phyloP scores from a whole-genome alignment of 2,888 invertebrate species.

The Xestia xanthographa region DNA sequence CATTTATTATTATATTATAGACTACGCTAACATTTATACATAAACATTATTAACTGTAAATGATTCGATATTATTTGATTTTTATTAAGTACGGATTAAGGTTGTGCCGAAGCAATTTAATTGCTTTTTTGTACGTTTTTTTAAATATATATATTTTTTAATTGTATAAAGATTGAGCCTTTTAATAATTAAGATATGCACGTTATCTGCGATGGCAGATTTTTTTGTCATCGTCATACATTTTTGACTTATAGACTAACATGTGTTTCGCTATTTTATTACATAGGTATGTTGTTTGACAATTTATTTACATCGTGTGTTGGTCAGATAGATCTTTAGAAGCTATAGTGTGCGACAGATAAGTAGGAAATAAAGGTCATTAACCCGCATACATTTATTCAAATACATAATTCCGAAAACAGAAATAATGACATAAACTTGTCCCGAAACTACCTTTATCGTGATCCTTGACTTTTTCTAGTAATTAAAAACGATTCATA shows the following conservation, averaged over 20 bases:
- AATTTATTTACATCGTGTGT: constrained; percentile 31
- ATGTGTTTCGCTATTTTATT: constrained; percentile 29
- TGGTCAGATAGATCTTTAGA: constrained; percentile 26
- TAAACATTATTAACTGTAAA: constrained; percentile 71
- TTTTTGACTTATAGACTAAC: constrained; percentile 49
- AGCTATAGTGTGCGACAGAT: too few species aligned
- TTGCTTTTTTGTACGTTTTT: constrained; percentile 79
- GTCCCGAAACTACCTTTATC: too few species aligned
- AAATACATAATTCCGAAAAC: too few species aligned
- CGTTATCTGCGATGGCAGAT: constrained; percentile 48
- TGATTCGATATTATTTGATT: constrained; percentile 62
- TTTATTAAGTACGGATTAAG: constrained; percentile 74
- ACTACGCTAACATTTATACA: constrained; percentile 74
- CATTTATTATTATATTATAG: constrained; percentile 68
- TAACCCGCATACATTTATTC: too few species aligned
- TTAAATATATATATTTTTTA: constrained; percentile 43
- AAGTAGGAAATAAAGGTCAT: too few species aligned
- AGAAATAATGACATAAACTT: too few species aligned
- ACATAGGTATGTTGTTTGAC: constrained; percentile 30
- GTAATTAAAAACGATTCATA: too few species aligned
- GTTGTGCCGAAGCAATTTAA: constrained; percentile 87
- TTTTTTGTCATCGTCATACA: constrained; percentile 46
- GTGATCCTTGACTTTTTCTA: too few species aligned
- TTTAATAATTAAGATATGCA: constrained; percentile 49
- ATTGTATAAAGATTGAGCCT: constrained; percentile 64